Conservation (phyloP, 2,888 invertebrate species). For the Lycaena phlaeas region DNA sequence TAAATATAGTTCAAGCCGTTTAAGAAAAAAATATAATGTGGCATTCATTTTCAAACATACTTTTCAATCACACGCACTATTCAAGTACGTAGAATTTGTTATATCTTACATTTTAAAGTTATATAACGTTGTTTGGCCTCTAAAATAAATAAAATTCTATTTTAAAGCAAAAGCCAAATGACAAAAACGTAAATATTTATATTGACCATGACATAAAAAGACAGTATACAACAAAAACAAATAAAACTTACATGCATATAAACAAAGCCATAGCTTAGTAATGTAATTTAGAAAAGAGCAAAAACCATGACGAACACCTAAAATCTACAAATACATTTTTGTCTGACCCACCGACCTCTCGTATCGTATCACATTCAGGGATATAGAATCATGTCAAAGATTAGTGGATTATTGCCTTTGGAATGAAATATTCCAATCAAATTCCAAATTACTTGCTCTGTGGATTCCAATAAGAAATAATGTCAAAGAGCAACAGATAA, state of each 20-base stretch:
- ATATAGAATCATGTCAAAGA: conserved; percentile 3
- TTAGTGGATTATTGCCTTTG: too few species aligned
- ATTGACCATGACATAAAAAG: conserved; percentile 9
- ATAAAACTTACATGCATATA: conserved; percentile 50
- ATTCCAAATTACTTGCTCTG: too few species aligned
- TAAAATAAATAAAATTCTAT: conserved; percentile 11
- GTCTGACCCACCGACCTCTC: conserved; percentile 50
- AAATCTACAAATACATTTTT: conserved; percentile 44
- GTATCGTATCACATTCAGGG: conserved; percentile 23
- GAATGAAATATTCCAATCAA: too few species aligned
- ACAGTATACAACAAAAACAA: conserved; percentile 18
- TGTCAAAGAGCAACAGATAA: too few species aligned
- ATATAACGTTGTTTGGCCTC: conserved; percentile 14
- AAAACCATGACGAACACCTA: conserved; percentile 55
- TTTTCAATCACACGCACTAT: too few species aligned
- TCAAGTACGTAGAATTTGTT: too few species aligned
- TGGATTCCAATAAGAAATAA: too few species aligned
- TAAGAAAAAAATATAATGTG: too few species aligned
- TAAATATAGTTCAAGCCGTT: too few species aligned
- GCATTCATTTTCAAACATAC: too few species aligned
- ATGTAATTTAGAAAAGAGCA: conserved; percentile 45
- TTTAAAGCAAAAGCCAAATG: conserved; percentile 17
- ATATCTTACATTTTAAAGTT: conserved; percentile 8
- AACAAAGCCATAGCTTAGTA: conserved; percentile 39
- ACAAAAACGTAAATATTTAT: conserved; percentile 11